A percentile compares a stretch with the other conserved stretches of the same genome.
These are phyloP conservation scores for Tiliacea aurago DNA, from an alignment of 2,888 invertebrate species.

Conservation along the genomic window DNA sequence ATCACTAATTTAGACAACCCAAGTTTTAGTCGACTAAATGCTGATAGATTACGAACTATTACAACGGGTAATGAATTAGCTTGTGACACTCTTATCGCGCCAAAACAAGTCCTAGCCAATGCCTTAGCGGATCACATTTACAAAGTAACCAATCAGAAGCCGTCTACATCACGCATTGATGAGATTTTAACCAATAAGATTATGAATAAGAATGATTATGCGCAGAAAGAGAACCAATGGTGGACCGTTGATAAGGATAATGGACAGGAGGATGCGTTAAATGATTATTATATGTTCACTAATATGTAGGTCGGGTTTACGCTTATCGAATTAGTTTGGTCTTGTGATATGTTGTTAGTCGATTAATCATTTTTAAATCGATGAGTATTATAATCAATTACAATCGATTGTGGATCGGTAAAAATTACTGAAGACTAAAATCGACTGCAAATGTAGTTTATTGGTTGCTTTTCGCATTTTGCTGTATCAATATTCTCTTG, in stretches of 20 bases:
- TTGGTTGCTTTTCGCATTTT: background rate
- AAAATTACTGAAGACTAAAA: background rate
- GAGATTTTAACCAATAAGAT: conserved; percentile 88
- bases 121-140: conserved; percentile 88
- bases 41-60: conserved; percentile 85
- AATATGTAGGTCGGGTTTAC: conserved; percentile 69
- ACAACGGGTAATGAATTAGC: conserved; percentile 78
- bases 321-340: conserved; percentile 50
- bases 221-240: conserved; percentile 84
- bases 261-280: conserved; percentile 79
- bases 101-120: conserved; percentile 86
- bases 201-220: conserved; percentile 68
- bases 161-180: conserved; percentile 86
- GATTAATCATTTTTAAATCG: background rate
- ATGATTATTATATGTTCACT: conserved; percentile 83
- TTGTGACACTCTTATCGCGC: conserved; percentile 84
- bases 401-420: background rate
- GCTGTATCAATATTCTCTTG: background rate
- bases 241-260: conserved; percentile 81
- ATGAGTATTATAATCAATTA: background rate
- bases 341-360: conserved; percentile 54
- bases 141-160: conserved; percentile 89
- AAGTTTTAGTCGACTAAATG: conserved; percentile 85
- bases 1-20: conserved; percentile 84
- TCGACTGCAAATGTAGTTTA: background rate